These are phyloP conservation scores for Aporophyla nigra DNA, from an alignment of 2,888 invertebrate species.

Conservation along the genomic window DNA sequence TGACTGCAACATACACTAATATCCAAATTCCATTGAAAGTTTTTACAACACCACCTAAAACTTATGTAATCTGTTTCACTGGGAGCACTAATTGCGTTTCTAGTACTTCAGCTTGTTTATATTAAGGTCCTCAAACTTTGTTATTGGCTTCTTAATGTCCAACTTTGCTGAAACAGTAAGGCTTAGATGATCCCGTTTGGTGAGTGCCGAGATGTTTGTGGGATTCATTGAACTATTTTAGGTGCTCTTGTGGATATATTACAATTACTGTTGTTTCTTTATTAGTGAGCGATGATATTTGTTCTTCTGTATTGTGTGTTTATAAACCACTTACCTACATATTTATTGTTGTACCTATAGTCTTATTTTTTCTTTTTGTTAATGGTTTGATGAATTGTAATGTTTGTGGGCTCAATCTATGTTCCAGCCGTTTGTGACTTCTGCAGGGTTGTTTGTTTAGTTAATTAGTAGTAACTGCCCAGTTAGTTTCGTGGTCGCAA, in stretches of 20 bases:
- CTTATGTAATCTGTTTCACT: constrained; percentile 62
- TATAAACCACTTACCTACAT: no score
- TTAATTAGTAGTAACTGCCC: no score
- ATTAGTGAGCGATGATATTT: not conserved
- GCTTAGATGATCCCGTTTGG: constrained; percentile 45
- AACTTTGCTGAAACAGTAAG: constrained; percentile 53
- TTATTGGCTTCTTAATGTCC: constrained; percentile 64
- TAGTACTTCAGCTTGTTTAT: constrained; percentile 63
- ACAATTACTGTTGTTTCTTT: not conserved
- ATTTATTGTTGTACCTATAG: no score
- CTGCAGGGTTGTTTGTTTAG: no score
- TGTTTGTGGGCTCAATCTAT: no score
- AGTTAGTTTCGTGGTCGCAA: no score
- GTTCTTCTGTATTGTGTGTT: no score
- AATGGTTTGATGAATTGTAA: no score
- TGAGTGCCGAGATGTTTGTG: constrained; percentile 39
- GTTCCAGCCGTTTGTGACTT: no score
- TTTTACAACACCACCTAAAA: constrained; percentile 56
- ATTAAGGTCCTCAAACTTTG: constrained; percentile 66
- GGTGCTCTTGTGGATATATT: not conserved
- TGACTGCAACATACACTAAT: not conserved
- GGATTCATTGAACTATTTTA: not conserved
- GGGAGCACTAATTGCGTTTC: constrained; percentile 65
- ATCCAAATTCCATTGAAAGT: constrained; percentile 49
- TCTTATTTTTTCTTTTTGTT: no score